These are phyloP conservation scores for Oncorhynchus masou DNA, from an alignment of 2,113 vertebrate genomes.

Conservation along the genomic window DNA sequence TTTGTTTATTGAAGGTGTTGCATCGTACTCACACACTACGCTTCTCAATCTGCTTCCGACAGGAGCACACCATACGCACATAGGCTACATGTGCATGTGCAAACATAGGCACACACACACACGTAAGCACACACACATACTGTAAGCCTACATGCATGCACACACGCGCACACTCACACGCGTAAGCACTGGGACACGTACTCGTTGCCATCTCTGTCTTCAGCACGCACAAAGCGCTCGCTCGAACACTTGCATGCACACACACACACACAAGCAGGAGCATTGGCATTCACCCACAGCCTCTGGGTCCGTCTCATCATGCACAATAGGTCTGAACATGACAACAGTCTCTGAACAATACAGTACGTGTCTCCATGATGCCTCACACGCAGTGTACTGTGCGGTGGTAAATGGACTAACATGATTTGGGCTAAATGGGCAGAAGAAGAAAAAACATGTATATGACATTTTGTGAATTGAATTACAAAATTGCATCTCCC, in stretches of 20 bases:
- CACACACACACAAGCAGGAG: no score
- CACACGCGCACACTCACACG: background rate
- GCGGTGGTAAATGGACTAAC: constrained; percentile 40
- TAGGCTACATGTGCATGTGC: background rate
- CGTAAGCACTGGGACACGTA: background rate
- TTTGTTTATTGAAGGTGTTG: constrained; percentile 49
- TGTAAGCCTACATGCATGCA: background rate
- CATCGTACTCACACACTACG: constrained; percentile 15
- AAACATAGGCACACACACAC: constrained; percentile 6
- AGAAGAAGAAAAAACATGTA: background rate
- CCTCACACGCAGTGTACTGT: background rate
- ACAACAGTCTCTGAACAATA: constrained; percentile 40
- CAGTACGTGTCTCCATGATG: constrained; percentile 11
- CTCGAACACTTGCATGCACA: no score
- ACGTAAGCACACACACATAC: constrained; percentile 6
- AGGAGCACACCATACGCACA: background rate
- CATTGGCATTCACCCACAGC: background rate
- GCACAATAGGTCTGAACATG: constrained; percentile 45
- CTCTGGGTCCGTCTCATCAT: constrained; percentile 46
- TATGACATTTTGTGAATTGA: background rate
- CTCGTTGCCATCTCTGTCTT: no score
- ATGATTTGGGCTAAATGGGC: background rate
- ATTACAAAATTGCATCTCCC: background rate
- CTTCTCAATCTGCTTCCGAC: constrained; percentile 12
- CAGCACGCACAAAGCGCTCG: no score